Base-by-base conservation (phyloP, 2,113 vertebrate genomes). In the Ameiurus melas region DNA sequence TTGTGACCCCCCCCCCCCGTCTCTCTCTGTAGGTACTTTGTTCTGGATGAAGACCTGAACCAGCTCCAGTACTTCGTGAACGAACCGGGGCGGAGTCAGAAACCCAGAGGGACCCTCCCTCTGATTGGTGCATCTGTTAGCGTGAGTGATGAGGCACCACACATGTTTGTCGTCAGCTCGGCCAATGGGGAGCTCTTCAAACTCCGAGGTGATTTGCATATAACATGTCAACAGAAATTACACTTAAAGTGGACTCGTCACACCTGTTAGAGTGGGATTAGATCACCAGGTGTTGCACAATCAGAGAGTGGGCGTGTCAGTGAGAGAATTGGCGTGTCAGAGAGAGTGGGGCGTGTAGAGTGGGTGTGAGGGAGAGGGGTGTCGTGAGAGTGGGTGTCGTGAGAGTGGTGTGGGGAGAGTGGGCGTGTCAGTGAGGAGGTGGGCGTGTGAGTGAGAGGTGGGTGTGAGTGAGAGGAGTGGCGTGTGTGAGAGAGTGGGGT, bases 41-140 rank as follows among this genome's bases (percentile, higher is more conserved):
- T 99, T 84, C 93, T 99, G 93, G 97, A 99, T 79, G 96, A 97
- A 58, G 98, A 99, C 84, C 92, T 96, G 30, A 97, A 97, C 36
- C 94, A 97, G 93, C 96, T 99, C 91, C 97, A 98, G 91, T 99
- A 99, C 93, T 99, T 97, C 25, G 97, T 99, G 94, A 98, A 96
- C 16, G 98, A 99, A 73, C 97, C 96, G 83, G 97, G 96, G 86
- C 97, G 95, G 91, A 96, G 91, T 91, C 98, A 98, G 96, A 99
- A 98, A 93, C 97, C 98, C 14, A 94, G 98, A 36, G 98, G 98
- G 87, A 94, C 94, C 60, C 95, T 99, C 91, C 96, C 97, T 79
- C 93, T 99, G 85, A 95, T 97, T 0, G 98, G 98, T 62, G 97
- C 98, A 89, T 95, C 97, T 0, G 97, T 99, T 89, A 97, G 95